phyloP scores from a whole-genome alignment of 2,888 invertebrate species.

The Gortyna flavago region DNA sequence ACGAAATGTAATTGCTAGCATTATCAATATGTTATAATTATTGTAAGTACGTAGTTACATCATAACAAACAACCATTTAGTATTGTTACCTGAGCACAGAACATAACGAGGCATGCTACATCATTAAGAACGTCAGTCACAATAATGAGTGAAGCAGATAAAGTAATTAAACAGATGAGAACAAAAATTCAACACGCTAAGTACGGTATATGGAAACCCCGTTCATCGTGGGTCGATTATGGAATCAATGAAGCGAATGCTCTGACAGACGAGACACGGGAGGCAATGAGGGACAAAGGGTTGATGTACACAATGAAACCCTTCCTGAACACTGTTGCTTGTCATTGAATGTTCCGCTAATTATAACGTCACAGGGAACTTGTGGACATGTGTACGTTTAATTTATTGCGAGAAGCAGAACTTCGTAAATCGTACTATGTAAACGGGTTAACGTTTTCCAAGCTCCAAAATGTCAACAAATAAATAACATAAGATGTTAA shows the following conservation, averaged over 20 bases:
- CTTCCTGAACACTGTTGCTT: slow-evolving; percentile 77
- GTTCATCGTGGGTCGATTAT: slow-evolving; percentile 74
- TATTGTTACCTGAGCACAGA: slow-evolving; percentile 53
- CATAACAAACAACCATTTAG: slow-evolving; percentile 26
- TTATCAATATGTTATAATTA: slow-evolving; percentile 35
- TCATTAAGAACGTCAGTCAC: slow-evolving; percentile 67
- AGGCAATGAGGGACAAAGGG: slow-evolving; percentile 75
- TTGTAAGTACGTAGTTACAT: slow-evolving; percentile 23
- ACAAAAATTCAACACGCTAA: slow-evolving; percentile 71
- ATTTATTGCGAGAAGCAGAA: slow-evolving; percentile 36
- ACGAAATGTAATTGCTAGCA: slow-evolving; percentile 42
- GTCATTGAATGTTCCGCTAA: slow-evolving; percentile 76
- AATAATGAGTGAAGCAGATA: slow-evolving; percentile 68
- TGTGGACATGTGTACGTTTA: slow-evolving; percentile 49
- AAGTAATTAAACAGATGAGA: slow-evolving; percentile 69
- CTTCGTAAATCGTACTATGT: slow-evolving; percentile 30
- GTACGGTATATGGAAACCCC: slow-evolving; percentile 70
- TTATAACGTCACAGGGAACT: slow-evolving; percentile 71
- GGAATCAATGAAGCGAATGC: slow-evolving; percentile 70
- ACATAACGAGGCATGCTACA: slow-evolving; percentile 50
- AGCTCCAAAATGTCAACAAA: slow-evolving; percentile 35
- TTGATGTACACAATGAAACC: slow-evolving; percentile 79
- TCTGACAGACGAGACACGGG: slow-evolving; percentile 74
- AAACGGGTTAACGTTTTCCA: slow-evolving; percentile 20
- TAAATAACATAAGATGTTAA: slow-evolving; percentile 45